Evolutionary conservation across 2,888 invertebrate genomes (phyloP).

Genomic region (Tromatobia lineatoria): DNA sequence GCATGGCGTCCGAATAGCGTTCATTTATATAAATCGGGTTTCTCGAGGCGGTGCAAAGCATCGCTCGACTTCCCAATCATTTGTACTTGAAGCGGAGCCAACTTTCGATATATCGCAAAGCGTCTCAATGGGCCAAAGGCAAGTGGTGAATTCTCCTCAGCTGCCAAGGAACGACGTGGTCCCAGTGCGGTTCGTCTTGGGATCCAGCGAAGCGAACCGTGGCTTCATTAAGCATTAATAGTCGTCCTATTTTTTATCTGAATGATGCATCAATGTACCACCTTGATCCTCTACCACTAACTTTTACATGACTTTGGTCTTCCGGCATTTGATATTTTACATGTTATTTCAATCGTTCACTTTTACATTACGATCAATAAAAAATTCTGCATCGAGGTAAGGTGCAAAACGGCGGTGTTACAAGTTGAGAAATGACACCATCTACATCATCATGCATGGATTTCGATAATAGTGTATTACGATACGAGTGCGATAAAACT

Average conservation of each 20-base stretch:
- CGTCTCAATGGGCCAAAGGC: conserved; percentile 80
- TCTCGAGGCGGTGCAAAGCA: conserved; percentile 72
- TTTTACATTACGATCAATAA: too few relatives aligned
- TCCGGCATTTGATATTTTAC: not conserved
- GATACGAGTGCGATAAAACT: too few relatives aligned
- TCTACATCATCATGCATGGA: too few relatives aligned
- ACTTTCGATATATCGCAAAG: conserved; percentile 80
- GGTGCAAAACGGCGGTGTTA: too few relatives aligned
- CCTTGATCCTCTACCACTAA: not conserved
- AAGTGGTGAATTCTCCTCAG: conserved; percentile 67
- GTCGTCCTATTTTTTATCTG: conserved; percentile 69
- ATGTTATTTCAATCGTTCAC: not conserved
- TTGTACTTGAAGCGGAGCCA: conserved; percentile 82
- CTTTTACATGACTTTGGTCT: not conserved
- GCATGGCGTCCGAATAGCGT: too few relatives aligned
- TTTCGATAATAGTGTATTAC: too few relatives aligned
- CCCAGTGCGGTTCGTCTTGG: conserved; percentile 29
- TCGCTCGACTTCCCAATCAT: conserved; percentile 78
- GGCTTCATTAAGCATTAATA: conserved; percentile 83
- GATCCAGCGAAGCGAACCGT: conserved; percentile 65
- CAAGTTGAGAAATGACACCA: too few relatives aligned
- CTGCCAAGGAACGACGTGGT: conserved; percentile 75
- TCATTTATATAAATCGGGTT: conserved; percentile 13
- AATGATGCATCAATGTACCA: conserved; percentile 5
- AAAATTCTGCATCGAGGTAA: too few relatives aligned